Percentiles rank a stretch among this genome's conserved stretches.
Evolutionary conservation across 2,888 invertebrate genomes (phyloP).

Genomic region (Drosophila histrio): DNA sequence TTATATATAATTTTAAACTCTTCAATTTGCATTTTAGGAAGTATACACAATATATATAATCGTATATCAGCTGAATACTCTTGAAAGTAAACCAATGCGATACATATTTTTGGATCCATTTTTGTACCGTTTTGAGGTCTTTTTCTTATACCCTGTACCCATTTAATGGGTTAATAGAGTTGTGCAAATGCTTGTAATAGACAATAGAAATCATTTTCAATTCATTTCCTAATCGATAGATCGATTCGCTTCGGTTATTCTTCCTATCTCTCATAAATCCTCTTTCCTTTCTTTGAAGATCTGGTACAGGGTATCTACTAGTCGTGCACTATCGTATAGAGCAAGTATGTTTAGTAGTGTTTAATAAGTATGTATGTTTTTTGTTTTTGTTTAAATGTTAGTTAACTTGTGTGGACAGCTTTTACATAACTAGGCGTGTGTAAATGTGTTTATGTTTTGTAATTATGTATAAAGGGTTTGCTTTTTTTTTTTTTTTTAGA

Average conservation of each 20-base stretch:
- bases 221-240: background rate
- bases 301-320: slow-evolving; percentile 11
- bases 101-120: slow-evolving; percentile 19
- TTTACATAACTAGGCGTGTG: slow-evolving; percentile 37
- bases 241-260: background rate
- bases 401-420: slow-evolving; percentile 67
- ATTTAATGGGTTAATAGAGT: background rate
- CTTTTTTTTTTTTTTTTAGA: no score
- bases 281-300: background rate
- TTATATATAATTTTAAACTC: slow-evolving; percentile 5
- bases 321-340: slow-evolving; percentile 12
- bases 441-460: slow-evolving; percentile 16
- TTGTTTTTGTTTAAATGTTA: slow-evolving; percentile 15
- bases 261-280: background rate
- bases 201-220: slow-evolving; percentile 1
- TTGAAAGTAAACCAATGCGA: slow-evolving; percentile 21
- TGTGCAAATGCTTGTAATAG: slow-evolving; percentile 11
- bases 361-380: slow-evolving; percentile 6
- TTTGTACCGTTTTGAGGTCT: slow-evolving; percentile 33
- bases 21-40: slow-evolving; percentile 23
- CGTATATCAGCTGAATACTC: slow-evolving; percentile 23
- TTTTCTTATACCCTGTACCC: slow-evolving; percentile 7
- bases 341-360: slow-evolving; percentile 3
- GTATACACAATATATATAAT: slow-evolving; percentile 3
- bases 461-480: slow-evolving; percentile 18